Base-by-base conservation (phyloP, 2,797 vertebrate species). In the Channallabes apus region DNA sequence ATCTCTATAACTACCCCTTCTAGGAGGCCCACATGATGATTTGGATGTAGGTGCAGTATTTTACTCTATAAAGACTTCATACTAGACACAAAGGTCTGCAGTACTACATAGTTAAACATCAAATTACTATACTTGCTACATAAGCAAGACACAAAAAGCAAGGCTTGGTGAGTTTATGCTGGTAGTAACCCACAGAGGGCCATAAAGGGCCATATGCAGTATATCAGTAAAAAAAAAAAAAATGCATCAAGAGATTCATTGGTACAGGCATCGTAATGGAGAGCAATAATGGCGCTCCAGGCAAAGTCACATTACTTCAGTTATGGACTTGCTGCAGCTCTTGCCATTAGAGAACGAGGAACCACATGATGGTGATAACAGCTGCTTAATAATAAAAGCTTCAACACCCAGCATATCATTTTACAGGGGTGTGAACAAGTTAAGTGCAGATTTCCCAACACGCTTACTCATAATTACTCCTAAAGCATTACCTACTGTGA, bases 351-450 rank as follows among this genome's bases (percentile, higher is more conserved):
- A 71, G 80, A 87, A 83, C 18, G 20, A 81, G 71, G 17, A 73
- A 56, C 59, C 41, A 22, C 68, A 82, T 41, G 79, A 51, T 54
- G 79, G 69, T 20, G 22, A 85, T 72, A 61, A 85, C 67, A 72
- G 58, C 79, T 75, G 82, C 83, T 87, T 84, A 86, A 85, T 83
- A 82, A 73, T 61, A 82, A 79, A 87, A 80, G 72, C 75, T 54
- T 22, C 17, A 62, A 72, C 58, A 64, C 24, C 67, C 65, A 61
- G 58, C 62, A 51, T 82, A 86, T 86, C 84, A 87, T 89, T 89
- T 89, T 86, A 85, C 84, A 86, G 88, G 68, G 81, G 79, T 76
- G 80, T 85, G 88, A 83, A 73, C 38, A 54, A 85, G 83, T 78
- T 80, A 88, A 85, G 82, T 85, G 73, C 80, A 76, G 78, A 68